Evolutionary conservation across 1,140 invertebrate species (phyloP).

Genomic region (Radopholus similis): DNA sequence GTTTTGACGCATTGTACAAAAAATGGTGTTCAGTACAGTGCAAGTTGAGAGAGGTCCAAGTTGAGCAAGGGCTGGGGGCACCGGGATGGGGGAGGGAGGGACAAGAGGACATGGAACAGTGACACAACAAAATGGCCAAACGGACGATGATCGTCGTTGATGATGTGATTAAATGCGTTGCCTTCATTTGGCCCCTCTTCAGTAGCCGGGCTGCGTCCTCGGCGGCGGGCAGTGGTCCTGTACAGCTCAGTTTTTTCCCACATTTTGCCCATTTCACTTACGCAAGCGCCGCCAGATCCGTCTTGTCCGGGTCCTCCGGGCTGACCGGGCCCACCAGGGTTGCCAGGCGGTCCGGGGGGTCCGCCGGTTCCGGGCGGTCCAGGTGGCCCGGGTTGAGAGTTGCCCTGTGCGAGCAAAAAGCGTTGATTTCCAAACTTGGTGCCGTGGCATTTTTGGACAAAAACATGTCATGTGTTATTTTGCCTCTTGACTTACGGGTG

Average conservation of each 20-base stretch:
- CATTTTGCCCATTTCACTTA: background rate
- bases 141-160: no score
- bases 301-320: background rate
- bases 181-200: background rate
- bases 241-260: background rate
- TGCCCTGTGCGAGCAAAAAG: background rate
- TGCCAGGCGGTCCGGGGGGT: slow-evolving; percentile 13
- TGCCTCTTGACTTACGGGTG: slow-evolving; percentile 10
- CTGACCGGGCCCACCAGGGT: slow-evolving; percentile 3
- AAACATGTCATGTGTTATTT: no score
- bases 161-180: no score
- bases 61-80: no score
- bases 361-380: slow-evolving; percentile 12
- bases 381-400: slow-evolving; percentile 13
- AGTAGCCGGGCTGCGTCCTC: slow-evolving; percentile 15
- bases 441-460: no score
- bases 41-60: no score
- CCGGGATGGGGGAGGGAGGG: no score
- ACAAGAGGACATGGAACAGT: no score
- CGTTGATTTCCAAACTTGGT: background rate
- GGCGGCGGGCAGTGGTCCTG: slow-evolving; percentile 11
- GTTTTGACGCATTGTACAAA: no score
- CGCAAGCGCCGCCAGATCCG: slow-evolving; percentile 1
- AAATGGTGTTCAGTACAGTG: no score
- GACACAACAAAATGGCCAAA: no score